A percentile compares a stretch with the other conserved stretches of the same genome.
Conservation (phyloP, 2,113 vertebrate genomes). For the Azemiops feae region DNA sequence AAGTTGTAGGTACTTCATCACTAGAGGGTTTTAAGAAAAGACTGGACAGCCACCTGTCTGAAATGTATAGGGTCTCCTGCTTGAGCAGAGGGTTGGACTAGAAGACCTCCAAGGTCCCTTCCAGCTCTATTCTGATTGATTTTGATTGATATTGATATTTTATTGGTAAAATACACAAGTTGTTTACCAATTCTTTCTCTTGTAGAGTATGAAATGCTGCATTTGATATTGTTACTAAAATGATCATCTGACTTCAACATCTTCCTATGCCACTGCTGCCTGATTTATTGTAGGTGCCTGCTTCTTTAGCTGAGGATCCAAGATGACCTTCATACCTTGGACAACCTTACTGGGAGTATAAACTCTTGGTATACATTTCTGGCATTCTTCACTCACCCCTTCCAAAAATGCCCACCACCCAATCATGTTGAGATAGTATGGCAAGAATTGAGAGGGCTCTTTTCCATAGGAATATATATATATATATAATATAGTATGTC, state of each 20-base stretch:
- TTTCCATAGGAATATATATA: background rate
- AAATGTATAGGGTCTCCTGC: too few species aligned
- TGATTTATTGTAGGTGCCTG: background rate
- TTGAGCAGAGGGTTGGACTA: too few species aligned
- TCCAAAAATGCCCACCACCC: too few species aligned
- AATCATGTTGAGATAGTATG: too few species aligned
- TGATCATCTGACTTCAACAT: background rate
- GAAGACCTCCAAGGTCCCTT: too few species aligned
- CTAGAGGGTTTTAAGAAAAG: too few species aligned
- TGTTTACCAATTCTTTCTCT: background rate
- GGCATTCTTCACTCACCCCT: too few species aligned
- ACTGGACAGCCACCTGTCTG: too few species aligned
- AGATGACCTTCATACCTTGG: background rate
- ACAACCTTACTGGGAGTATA: background rate
- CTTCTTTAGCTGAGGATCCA: background rate
- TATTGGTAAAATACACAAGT: background rate
- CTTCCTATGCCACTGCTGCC: background rate
- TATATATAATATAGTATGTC: background rate
- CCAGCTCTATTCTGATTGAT: too few species aligned
- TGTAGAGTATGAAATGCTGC: background rate
- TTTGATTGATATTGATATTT: background rate
- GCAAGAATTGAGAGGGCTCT: background rate
- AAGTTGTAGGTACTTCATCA: too few species aligned
- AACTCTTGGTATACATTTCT: background rate
- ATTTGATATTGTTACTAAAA: background rate